Base-by-base conservation (phyloP, 2,888 invertebrate species). In the Tipula helvola region DNA sequence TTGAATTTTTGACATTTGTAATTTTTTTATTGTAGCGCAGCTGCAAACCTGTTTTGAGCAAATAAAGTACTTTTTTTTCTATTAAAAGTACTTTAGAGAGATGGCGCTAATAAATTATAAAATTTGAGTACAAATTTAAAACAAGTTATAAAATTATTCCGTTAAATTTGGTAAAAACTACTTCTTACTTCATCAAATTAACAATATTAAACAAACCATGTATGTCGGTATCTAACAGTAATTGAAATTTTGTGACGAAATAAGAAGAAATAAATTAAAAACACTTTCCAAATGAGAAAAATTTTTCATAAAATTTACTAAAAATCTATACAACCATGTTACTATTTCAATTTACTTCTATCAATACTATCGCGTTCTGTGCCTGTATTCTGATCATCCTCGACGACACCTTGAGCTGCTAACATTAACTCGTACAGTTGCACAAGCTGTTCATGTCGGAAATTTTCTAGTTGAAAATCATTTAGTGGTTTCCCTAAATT, bases 391-490 rank as follows among this genome's bases (percentile, higher is more conserved):
- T 71, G 28, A 8, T 71, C 28, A 71, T 90, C 90, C 3, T 90
- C 90, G 4, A 89, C 87, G 8, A 92, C 89, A 5, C 91, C 92
- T 86, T 92, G 93, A n/a, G 95, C 93, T 57, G 96, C 95, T 89
- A 94, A 90, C 93, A 96, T 95, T 8, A 98, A 91, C 90, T 97
- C 97, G 90, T 96, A 96, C 8, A 98, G 91, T 90, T 98, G 97
- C 18, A 94, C 92, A n/a, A 97, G 91, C 90, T 98, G 97, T 88
- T 97, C 97, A 88, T 96, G 96, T 85, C 93, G 94, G 90, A 98
- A 94, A 89, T 94, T 92, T 86, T 96, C 94, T 42, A 97, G 91
- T 36, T 95, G 91, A 52, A 93, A 90, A 0, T 93, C 91, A 13
- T 94, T 93, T 36, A 98, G 90, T 88, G 93, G 90, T 88, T 92